Evolutionary conservation across 2,797 vertebrate species (phyloP).

Genomic region (Todus mexicanus): DNA sequence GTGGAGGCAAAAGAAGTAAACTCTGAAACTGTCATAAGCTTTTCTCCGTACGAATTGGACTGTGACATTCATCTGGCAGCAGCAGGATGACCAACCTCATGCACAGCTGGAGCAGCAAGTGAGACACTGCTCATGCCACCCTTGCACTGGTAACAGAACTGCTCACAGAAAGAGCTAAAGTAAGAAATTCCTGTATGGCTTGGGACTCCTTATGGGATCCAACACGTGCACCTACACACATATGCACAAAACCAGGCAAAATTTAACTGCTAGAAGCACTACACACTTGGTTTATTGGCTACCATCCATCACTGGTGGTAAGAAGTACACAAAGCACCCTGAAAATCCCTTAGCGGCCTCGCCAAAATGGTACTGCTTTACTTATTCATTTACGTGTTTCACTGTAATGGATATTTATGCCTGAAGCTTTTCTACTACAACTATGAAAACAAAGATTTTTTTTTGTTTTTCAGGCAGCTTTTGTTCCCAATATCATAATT

Average conservation of each 20-base stretch:
- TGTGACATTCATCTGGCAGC: background rate
- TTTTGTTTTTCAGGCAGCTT: background rate
- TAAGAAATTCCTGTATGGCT: background rate
- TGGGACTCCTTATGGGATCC: background rate
- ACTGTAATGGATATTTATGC: conserved; percentile 3
- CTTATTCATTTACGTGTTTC: background rate
- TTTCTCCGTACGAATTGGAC: background rate
- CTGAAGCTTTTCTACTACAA: conserved; percentile 15
- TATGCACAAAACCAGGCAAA: background rate
- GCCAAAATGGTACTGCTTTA: background rate
- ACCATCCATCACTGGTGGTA: background rate
- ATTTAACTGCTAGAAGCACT: background rate
- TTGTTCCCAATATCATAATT: conserved; percentile 26
- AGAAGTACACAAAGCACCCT: background rate
- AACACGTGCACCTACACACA: background rate
- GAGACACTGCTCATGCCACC: background rate
- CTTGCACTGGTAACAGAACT: background rate
- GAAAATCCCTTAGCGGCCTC: background rate
- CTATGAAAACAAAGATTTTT: background rate
- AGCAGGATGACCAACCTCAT: background rate
- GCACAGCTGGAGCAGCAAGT: accelerated
- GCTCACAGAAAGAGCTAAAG: background rate
- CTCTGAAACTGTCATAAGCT: background rate
- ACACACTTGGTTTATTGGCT: background rate
- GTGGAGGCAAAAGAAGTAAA: background rate